Conservation (phyloP, 1,140 invertebrate genomes). For the Lepidostoma basale region DNA sequence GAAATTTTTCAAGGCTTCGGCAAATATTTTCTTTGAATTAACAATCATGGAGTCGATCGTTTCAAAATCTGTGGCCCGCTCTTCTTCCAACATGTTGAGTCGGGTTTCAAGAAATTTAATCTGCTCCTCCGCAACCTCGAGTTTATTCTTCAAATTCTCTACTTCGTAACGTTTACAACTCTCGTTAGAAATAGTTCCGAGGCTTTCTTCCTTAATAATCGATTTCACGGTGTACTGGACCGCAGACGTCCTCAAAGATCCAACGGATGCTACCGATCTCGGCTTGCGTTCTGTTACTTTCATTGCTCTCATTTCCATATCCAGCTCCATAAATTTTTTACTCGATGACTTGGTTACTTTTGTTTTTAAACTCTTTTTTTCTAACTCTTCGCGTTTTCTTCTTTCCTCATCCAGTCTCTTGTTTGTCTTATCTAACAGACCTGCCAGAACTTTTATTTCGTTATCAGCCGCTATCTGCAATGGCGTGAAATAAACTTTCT, state of each 20-base stretch:
- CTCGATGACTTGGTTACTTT: not conserved
- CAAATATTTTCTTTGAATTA: constrained; percentile 23
- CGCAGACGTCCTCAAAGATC: not conserved
- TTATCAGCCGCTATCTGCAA: constrained; percentile 24
- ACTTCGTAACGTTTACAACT: constrained; percentile 13
- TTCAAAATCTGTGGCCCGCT: constrained; percentile 19
- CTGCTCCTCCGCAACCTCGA: constrained; percentile 26
- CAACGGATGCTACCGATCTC: not conserved
- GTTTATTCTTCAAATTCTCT: constrained; percentile 22
- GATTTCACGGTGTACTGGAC: not conserved
- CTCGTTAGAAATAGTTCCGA: not conserved
- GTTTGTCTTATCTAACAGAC: constrained; percentile 14
- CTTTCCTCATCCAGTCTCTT: constrained; percentile 27
- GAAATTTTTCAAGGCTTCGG: constrained; percentile 20
- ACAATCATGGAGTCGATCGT: constrained; percentile 26
- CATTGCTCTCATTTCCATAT: not conserved
- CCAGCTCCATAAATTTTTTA: not conserved
- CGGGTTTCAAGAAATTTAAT: constrained; percentile 14
- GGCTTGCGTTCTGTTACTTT: not conserved
- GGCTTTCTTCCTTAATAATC: not conserved
- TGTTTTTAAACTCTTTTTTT: constrained; percentile 28
- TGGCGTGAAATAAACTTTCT: constrained; percentile 28
- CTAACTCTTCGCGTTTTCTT: not conserved
- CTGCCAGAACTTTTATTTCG: constrained; percentile 20
- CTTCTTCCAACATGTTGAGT: constrained; percentile 19